These are phyloP conservation scores for Dorcus parallelipipedus DNA, from an alignment of 2,888 invertebrate genomes.

Conservation along the genomic window DNA sequence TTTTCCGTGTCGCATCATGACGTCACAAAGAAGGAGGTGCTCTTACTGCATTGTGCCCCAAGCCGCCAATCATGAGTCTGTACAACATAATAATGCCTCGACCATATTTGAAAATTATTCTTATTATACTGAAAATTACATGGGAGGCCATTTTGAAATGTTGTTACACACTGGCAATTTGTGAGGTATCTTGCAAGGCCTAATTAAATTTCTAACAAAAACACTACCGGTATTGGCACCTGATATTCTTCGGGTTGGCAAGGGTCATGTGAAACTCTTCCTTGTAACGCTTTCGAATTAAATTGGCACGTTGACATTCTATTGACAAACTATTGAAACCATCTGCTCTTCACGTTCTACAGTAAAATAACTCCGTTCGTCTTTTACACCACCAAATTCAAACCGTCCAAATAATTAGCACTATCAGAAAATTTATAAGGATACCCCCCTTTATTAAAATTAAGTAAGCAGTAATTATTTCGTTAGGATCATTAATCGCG, in stretches of 20 bases:
- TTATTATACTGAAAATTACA: slow-evolving; percentile 45
- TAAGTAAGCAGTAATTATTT: too few relatives aligned
- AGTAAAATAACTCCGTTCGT: too few relatives aligned
- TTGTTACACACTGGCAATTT: slow-evolving; percentile 20
- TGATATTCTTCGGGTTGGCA: not conserved
- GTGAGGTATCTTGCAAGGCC: slow-evolving; percentile 15
- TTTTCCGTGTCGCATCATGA: slow-evolving; percentile 7
- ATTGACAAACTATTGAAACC: too few relatives aligned
- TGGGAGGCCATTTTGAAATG: slow-evolving; percentile 41
- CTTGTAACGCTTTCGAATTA: not conserved
- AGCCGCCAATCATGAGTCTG: slow-evolving; percentile 29
- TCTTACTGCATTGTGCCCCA: slow-evolving; percentile 29
- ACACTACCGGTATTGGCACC: not conserved
- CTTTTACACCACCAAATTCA: too few relatives aligned
- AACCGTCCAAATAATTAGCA: too few relatives aligned
- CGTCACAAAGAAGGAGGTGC: slow-evolving; percentile 30
- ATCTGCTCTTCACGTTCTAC: too few relatives aligned
- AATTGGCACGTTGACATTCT: too few relatives aligned
- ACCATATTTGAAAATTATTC: slow-evolving; percentile 50
- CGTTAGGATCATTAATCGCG: too few relatives aligned
- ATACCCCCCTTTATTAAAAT: too few relatives aligned
- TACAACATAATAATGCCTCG: slow-evolving; percentile 38
- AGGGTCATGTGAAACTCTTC: not conserved
- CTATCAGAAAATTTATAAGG: too few relatives aligned
- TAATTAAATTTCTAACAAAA: slow-evolving; percentile 20